These are phyloP conservation scores for Procambarus virginalis DNA, from an alignment of 1,140 invertebrate species.

Conservation along the genomic window DNA sequence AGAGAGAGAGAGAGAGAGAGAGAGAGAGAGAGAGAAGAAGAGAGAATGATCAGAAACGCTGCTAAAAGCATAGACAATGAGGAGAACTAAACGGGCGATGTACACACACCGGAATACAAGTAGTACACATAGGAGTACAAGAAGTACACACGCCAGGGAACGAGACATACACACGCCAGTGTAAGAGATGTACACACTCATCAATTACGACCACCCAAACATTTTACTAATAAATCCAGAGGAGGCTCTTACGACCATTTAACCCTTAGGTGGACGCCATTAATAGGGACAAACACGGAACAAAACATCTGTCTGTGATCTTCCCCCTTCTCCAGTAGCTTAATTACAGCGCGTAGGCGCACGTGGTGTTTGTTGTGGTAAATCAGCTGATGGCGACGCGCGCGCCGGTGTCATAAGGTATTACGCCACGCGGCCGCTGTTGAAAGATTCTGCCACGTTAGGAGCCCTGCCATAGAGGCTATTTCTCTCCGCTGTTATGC, in stretches of 20 bases:
- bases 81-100: no score
- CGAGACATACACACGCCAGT: no score
- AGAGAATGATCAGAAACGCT: no score
- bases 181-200: neutral
- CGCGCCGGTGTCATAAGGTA: neutral
- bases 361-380: constrained; percentile 30
- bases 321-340: neutral
- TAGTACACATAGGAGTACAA: no score
- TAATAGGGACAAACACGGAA: neutral
- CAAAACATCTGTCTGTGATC: neutral
- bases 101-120: no score
- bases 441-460: neutral
- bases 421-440: neutral
- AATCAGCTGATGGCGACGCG: constrained; percentile 11
- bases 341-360: constrained; percentile 5
- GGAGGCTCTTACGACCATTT: neutral
- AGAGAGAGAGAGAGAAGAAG: no score
- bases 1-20: no score
- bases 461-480: neutral
- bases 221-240: neutral
- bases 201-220: neutral
- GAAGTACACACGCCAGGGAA: no score
- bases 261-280: neutral
- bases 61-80: no score
- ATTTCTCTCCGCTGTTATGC: neutral